These are phyloP conservation scores for Channallabes apus DNA, from an alignment of 2,797 vertebrate genomes.

Conservation along the genomic window DNA sequence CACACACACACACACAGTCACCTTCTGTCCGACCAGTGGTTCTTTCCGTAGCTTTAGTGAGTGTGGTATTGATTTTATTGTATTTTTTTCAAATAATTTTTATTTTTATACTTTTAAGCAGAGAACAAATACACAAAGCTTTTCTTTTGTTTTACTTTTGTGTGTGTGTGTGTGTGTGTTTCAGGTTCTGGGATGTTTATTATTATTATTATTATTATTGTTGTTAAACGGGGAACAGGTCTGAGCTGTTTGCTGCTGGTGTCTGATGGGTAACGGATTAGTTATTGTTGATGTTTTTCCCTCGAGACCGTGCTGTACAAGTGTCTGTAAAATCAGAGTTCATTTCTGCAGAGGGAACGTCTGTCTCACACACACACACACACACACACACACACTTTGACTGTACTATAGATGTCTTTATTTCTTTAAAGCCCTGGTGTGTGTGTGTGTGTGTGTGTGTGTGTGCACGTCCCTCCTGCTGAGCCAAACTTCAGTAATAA, in stretches of 20 bases:
- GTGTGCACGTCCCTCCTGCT: constrained; percentile 66
- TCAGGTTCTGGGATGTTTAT: constrained; percentile 44
- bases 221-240: constrained; percentile 62
- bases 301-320: constrained; percentile 55
- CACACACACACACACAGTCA: not conserved
- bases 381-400: constrained; percentile 48
- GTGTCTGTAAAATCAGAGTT: constrained; percentile 57
- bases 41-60: not conserved
- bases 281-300: constrained; percentile 35
- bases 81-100: constrained; percentile 41
- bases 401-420: constrained; percentile 57
- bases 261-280: constrained; percentile 46
- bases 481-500: constrained; percentile 71
- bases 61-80: not conserved
- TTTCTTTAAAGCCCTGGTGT: constrained; percentile 63
- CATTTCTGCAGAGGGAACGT: constrained; percentile 60
- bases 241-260: constrained; percentile 72
- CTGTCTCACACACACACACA: not conserved
- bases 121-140: constrained; percentile 66
- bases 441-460: not conserved
- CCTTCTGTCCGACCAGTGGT: not conserved
- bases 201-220: not conserved
- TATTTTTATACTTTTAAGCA: constrained; percentile 39
- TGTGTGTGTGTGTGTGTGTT: constrained; percentile 46
- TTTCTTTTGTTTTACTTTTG: constrained; percentile 52